Evolutionary conservation across 2,113 vertebrate genomes (phyloP).

Genomic region (Leiothrix lutea): DNA sequence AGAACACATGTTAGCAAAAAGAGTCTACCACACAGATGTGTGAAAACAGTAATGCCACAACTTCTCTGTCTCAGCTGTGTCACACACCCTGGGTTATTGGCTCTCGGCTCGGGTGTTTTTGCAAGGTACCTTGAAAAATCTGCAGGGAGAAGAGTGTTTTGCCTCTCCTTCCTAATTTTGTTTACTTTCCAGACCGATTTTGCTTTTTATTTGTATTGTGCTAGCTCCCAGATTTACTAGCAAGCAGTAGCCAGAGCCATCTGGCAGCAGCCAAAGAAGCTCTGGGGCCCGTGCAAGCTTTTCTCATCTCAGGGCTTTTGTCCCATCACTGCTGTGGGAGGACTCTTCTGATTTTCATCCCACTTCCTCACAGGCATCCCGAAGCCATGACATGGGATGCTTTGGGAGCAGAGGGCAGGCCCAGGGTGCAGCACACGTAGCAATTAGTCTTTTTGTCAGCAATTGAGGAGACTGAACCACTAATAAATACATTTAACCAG

Average conservation of each 20-base stretch:
- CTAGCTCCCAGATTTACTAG: background rate
- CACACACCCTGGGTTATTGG: background rate
- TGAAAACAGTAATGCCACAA: background rate
- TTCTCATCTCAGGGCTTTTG: background rate
- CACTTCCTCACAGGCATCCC: background rate
- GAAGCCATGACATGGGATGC: background rate
- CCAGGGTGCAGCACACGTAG: background rate
- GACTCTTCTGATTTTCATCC: background rate
- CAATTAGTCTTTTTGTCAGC: background rate
- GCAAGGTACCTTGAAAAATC: background rate
- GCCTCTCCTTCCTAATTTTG: background rate
- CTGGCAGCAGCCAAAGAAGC: background rate
- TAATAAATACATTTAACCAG: background rate
- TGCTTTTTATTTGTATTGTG: background rate
- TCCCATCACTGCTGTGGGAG: background rate
- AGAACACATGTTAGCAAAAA: background rate
- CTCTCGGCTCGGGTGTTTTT: background rate
- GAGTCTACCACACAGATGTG: background rate
- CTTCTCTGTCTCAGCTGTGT: background rate
- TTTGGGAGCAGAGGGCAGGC: background rate
- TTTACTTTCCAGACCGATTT: background rate
- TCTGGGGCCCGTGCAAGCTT: background rate
- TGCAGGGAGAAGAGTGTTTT: background rate
- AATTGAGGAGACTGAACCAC: background rate
- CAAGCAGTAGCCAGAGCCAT: background rate